Evolutionary conservation across 2,113 vertebrate genomes (phyloP), one percentile per base, ranked within the genome.

Genomic region (Anguilla japonica): DNA sequence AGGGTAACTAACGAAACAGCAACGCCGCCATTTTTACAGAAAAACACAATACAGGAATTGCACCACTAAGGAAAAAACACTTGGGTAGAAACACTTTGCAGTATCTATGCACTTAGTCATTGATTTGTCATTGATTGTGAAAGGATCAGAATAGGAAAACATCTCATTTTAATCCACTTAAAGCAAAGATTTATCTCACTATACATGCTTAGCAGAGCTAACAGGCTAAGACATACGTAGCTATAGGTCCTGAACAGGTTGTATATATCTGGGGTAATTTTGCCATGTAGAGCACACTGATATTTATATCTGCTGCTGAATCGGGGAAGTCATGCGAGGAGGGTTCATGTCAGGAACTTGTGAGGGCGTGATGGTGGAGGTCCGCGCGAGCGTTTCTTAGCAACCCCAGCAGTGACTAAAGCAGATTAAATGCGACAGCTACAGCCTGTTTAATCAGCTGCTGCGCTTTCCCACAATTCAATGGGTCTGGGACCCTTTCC

Each of bases 321-420:
- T 16, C 26, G n/a, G 71, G 13, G 13, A 85, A 81, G 50, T 34
- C 18, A 34, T 29, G 39, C 75, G 78, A 29, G 41, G 50, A 41
- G 84, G 41, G 41, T 75, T 53, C 22, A 34, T 6, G 57, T 85
- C 78, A 20, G 7, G n/a, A 29, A 79, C 7, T 15, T 8, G 7
- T 22, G n/a, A 86, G 78, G 41, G 79, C 34, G 34, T 34, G 34
- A 34, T 34, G 40, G 57, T 14, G 20, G 63, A 34, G 40, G 79
- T 22, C 34, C 8, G 39, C 40, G 40, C 26, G 20, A 7, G 26
- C 29, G 84, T 88, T 83, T 56, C 87, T 34, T 88, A 88, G 87
- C 87, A 88, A 88, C 87, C 41, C 41, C 80, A 11, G 26, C 22
- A 9, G 81, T 41, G 46, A 63, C 50, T 79, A 78, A 83, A 67